Base-by-base conservation (phyloP, 2,797 vertebrate species). In the Enteromius mattozi region DNA sequence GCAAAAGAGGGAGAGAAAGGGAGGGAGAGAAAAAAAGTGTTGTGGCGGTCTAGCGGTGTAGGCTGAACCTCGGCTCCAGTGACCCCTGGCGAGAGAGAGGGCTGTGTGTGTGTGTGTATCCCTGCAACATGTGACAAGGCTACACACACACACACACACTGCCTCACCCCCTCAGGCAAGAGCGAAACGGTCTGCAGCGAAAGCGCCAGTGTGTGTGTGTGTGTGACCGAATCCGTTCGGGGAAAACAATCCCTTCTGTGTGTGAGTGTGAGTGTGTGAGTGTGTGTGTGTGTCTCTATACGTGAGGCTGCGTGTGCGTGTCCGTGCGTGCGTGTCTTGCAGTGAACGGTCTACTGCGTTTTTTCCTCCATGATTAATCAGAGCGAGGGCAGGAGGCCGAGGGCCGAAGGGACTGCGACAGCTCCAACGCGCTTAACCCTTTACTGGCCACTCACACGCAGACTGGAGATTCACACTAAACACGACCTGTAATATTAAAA, bases 321-420 rank as follows among this genome's bases (percentile, higher is more conserved):
- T 47, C 70, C 71, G 82, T 85, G 85, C 33, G 87, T 83, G 87
- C 84, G 87, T 78, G 86, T 90, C 86, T 89, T 75, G 78, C 77
- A 79, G 82, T 79, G 76, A 85, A 89, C 84, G 88, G 85, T 90
- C 89, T 87, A 86, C 88, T 86, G 89, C 87, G 85, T 89, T 88
- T 85, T 89, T 86, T 89, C 86, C 88, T 89, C 85, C 87, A 88
- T 89, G 89, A 90, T 91, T 91, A 89, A 91, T 91, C 89, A 89
- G 85, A 87, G 88, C 72, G 82, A 89, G 88, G 88, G 89, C 88
- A 87, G 85, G 87, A 89, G 90, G 90, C 89, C 89, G 86, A 88
- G 90, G 90, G 88, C 87, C 89, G 83, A 88, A 88, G 90, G 89
- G 90, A 90, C 88, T 91, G 89, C 87, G 86, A 88, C 87, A 87